Evolutionary conservation across 64 coral and sea anemone species (phyloP).

Genomic region (Acropora yongei): DNA sequence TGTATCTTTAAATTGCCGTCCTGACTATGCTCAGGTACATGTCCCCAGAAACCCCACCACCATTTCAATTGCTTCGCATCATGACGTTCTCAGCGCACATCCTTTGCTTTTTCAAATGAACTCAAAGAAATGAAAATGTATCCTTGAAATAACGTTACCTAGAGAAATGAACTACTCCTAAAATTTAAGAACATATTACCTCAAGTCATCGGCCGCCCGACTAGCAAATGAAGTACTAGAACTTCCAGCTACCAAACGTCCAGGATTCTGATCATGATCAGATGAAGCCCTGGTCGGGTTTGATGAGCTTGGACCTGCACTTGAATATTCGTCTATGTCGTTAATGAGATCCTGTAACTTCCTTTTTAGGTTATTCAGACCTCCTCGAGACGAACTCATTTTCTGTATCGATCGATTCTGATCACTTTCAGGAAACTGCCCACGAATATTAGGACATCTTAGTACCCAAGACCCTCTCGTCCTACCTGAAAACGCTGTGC

Average conservation of each 20-base stretch:
- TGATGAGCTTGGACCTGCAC: too few species aligned
- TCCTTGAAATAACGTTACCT: neutral
- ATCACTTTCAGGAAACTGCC: too few species aligned
- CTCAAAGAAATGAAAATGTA: neutral
- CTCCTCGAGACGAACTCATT: too few species aligned
- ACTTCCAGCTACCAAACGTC: neutral
- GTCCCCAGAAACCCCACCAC: neutral
- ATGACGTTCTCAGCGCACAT: neutral
- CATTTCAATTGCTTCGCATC: neutral
- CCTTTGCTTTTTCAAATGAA: neutral
- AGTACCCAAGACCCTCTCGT: too few species aligned
- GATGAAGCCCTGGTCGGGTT: neutral
- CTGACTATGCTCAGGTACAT: neutral
- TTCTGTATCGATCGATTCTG: too few species aligned
- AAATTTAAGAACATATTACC: neutral
- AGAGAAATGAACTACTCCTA: neutral
- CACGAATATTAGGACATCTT: too few species aligned
- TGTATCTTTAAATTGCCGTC: neutral
- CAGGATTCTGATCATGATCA: conserved; percentile 8
- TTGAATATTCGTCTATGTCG: too few species aligned
- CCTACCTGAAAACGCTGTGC: too few species aligned
- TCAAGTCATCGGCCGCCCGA: neutral
- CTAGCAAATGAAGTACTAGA: neutral
- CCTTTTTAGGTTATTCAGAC: too few species aligned
- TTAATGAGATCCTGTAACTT: too few species aligned